A percentile compares a stretch with the other conserved stretches of the same genome.
phyloP scores from a whole-genome alignment of 1,140 invertebrate species.

The Cyclina sinensis region DNA sequence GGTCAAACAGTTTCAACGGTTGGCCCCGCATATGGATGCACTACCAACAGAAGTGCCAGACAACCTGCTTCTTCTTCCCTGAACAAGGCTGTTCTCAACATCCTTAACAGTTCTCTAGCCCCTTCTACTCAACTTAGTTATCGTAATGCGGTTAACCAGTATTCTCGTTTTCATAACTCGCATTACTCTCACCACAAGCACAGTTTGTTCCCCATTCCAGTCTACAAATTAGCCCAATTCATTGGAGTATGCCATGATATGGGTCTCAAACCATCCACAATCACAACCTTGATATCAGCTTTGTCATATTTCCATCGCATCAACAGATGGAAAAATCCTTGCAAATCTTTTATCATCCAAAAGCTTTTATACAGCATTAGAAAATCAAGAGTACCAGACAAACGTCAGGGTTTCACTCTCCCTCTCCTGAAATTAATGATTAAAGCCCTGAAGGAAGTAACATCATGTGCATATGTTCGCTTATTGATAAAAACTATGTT shows the following conservation, averaged over 20 bases:
- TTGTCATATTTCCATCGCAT: conserved; percentile 36
- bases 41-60: neutral
- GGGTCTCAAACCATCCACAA: neutral
- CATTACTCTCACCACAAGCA: neutral
- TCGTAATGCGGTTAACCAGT: neutral
- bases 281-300: conserved; percentile 32
- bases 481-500: conserved; percentile 33
- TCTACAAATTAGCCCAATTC: neutral
- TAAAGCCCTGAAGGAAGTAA: neutral
- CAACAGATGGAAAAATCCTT: neutral
- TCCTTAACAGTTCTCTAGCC: neutral
- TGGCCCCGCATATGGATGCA: conserved; percentile 32
- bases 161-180: neutral
- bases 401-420: neutral
- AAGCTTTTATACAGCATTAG: conserved; percentile 11
- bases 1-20: conserved; percentile 3
- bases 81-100: neutral
- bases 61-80: neutral
- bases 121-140: neutral
- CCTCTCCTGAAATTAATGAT: neutral
- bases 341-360: conserved; percentile 27
- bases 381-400: neutral
- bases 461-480: neutral
- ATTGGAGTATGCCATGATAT: neutral
- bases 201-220: neutral